Evolutionary conservation across 1,140 invertebrate genomes (phyloP), one percentile per base, ranked within the genome.

Genomic region (Arctopsyche grandis): DNA sequence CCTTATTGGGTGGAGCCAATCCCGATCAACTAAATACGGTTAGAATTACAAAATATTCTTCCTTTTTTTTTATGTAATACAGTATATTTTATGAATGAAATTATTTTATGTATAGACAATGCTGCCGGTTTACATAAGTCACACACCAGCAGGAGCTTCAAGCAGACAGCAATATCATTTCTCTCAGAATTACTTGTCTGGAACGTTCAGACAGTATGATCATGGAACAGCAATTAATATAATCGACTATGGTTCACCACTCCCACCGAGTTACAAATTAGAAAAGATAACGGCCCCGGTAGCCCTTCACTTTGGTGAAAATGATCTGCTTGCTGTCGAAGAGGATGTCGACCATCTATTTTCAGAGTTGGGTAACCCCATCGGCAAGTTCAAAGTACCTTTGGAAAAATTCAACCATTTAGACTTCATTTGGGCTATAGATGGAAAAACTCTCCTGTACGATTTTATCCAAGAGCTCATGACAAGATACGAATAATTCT

Each of bases 71-170:
- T 26, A 24, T 56, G 9, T 0, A 44, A 24, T 14, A 75, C 56
- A 1, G 0, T 24, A 21, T 46, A n/a, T 1, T 22, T 71, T 44
- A 46, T 1, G 19, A 16, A 46, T 19, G 10, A 19, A n/a, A 21
- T 7, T 63, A 63, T 75, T 84, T 85, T 10, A 48, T 63, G 86
- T 63, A 1, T 78, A 92, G 90, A 91, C 91, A 0, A 89, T 93
- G 84, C 78, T 93, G 0, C 90, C 93, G 0, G 90, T 95, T 0
- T 93, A 95, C 80, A 85, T 93, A 29, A 90, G 91, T 0, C 94
- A 96, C 84, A 89, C 91, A 5, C 95, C 96, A 1, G 93, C 94
- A 7, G 94, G 94, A n/a, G 91, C 94, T 3, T 94, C 94, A 0
- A 91, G 91, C 75, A 91, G 92, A 83, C 94, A 95, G 84, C 84